Percentiles rank a stretch among this genome's conserved stretches.
Evolutionary conservation across 2,113 vertebrate genomes (phyloP).

Genomic region (Megaptera novaeangliae): DNA sequence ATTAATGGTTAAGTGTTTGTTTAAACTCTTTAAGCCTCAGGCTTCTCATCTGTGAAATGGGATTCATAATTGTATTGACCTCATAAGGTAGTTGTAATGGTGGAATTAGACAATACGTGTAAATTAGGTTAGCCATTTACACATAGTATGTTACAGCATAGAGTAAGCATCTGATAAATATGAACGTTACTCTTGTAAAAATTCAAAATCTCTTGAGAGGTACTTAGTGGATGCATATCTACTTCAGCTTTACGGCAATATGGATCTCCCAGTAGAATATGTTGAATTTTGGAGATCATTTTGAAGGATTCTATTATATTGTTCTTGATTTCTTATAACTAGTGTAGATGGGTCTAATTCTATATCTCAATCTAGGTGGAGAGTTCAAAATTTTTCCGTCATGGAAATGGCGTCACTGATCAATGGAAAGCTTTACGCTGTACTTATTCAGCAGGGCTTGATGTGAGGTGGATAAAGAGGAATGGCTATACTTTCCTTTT

Average conservation of each 20-base stretch:
- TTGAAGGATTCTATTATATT: background rate
- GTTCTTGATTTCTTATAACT: background rate
- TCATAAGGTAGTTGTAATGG: background rate
- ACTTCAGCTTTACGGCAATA: background rate
- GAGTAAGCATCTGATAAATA: background rate
- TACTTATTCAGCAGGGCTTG: background rate
- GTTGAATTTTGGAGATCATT: background rate
- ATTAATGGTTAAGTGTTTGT: background rate
- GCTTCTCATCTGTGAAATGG: constrained; percentile 49
- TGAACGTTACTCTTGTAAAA: background rate
- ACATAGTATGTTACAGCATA: background rate
- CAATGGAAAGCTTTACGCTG: background rate
- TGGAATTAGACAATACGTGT: constrained; percentile 17
- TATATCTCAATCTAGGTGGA: background rate
- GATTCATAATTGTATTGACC: constrained; percentile 8
- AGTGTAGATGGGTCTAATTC: background rate
- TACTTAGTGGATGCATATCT: background rate
- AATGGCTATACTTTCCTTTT: background rate
- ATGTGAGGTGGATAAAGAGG: background rate
- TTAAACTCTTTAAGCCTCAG: constrained; percentile 10
- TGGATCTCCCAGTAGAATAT: background rate
- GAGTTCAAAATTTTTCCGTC: background rate
- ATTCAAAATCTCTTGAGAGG: background rate
- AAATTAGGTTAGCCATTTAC: background rate
- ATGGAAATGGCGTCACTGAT: background rate